Conservation (phyloP, 1,140 invertebrate species). For the Apis laboriosa region DNA sequence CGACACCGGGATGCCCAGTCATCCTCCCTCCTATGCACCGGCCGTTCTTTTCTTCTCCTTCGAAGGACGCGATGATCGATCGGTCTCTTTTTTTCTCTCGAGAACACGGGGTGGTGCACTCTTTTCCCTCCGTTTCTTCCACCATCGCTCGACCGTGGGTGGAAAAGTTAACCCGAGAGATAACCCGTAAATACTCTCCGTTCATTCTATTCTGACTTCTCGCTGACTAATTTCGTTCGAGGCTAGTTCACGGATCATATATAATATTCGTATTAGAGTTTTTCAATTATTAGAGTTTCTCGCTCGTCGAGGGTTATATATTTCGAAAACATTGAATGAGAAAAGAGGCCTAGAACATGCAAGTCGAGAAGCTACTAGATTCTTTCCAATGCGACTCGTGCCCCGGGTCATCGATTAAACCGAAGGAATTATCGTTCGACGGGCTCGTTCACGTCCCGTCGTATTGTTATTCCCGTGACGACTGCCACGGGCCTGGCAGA, state of each 20-base stretch:
- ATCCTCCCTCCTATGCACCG: not conserved
- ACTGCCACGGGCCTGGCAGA: slow-evolving; percentile 52
- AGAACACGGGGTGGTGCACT: not conserved
- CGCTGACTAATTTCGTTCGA: not conserved
- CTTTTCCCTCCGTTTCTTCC: not conserved
- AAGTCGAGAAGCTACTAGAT: too few relatives aligned
- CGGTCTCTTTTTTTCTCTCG: not conserved
- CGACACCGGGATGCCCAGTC: slow-evolving; percentile 29
- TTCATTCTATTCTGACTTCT: not conserved
- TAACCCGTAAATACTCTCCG: not conserved
- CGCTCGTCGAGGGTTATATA: too few relatives aligned
- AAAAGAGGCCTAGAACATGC: too few relatives aligned
- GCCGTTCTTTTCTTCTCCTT: not conserved
- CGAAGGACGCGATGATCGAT: slow-evolving; percentile 15
- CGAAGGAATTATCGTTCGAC: slow-evolving; percentile 6
- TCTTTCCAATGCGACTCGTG: too few relatives aligned
- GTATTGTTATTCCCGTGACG: slow-evolving; percentile 57
- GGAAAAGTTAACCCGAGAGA: not conserved
- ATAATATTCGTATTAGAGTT: too few relatives aligned
- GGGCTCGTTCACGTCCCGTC: slow-evolving; percentile 11
- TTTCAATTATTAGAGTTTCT: too few relatives aligned
- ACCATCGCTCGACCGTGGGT: not conserved
- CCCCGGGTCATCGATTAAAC: not conserved
- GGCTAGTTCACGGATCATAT: too few relatives aligned
- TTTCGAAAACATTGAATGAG: too few relatives aligned